Conservation (phyloP, 2,888 invertebrate species). For the Euproctis similis region DNA sequence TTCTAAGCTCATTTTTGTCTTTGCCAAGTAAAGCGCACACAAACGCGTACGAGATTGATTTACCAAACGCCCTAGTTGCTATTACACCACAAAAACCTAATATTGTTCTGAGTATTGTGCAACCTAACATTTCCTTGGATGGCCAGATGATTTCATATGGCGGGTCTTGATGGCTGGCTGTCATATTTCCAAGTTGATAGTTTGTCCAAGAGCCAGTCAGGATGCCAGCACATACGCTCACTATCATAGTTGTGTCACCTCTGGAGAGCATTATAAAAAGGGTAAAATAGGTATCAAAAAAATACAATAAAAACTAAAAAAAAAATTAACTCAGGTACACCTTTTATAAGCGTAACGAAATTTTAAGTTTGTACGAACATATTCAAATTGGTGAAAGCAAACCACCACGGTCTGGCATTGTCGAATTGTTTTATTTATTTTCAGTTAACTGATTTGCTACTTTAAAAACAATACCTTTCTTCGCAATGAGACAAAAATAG, state of each 20-base stretch:
- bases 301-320: no score
- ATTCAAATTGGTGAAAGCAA: no score
- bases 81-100: slow-evolving; percentile 86
- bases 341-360: no score
- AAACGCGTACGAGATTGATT: slow-evolving; percentile 80
- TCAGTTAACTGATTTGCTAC: no score
- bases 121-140: slow-evolving; percentile 81
- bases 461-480: no score
- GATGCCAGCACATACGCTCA: slow-evolving; percentile 87
- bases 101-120: slow-evolving; percentile 79
- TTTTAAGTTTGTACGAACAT: no score
- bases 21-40: slow-evolving; percentile 82
- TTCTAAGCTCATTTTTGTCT: slow-evolving; percentile 79
- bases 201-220: slow-evolving; percentile 89
- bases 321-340: no score
- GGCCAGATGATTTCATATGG: slow-evolving; percentile 89
- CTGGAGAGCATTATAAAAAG: no score
- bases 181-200: slow-evolving; percentile 85
- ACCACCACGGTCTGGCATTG: no score
- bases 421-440: no score
- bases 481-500: background rate
- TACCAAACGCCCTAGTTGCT: slow-evolving; percentile 80
- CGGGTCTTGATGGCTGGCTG: slow-evolving; percentile 76
- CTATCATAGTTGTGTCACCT: slow-evolving; percentile 92
- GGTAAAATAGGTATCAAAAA: no score